Base-by-base conservation (phyloP, 2,113 vertebrate species). In the Lasiurus borealis region DNA sequence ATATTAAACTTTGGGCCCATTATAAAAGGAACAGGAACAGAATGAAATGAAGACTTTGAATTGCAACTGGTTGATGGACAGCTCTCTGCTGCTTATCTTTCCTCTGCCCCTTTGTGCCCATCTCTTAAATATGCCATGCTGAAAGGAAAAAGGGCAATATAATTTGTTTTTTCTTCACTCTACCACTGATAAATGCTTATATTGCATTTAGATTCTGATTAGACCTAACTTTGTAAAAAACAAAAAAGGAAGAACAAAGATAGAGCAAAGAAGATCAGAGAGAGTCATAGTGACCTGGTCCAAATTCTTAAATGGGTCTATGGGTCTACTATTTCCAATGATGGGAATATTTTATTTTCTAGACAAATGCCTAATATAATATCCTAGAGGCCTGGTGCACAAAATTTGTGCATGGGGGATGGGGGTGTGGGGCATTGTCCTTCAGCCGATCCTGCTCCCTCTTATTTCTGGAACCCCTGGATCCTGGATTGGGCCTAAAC, bases 321-420 rank as follows among this genome's bases (percentile, higher is more conserved):
- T 2, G 7, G 5, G 1, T 12, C 10, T 87, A 18, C 18, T 84
- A 1, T 54, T 73, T 36, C 40, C 14, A 87, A 13, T 1, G 2
- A 85, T 36, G 21, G 57, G 34, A 62, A 82, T 34, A 21, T 16
- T 36, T 89, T 94, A 84, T 31, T 88, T 50, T 78, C 29, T 68
- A 93, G 54, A 18, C 68, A 73, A 94, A 91, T 90, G 80, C 23
- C 54, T 73, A 16, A 13, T 19, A 16, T 3, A 54, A 18, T 93
- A 71, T 57, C 93, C 54, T 57, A 57, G 8, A 57, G 54, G 54
- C 40, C 40, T 5, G 5, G 40, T 40, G 5, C 40, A 40, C 40
- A 40, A 40, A 40, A 40, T 40, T 40, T 40, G 40, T 40, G 40
- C 40, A 40, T 40, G 40, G 40, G 40, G 40, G 40, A 3, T 40